A percentile compares a stretch with the other conserved stretches of the same genome.
Evolutionary conservation across 2,113 vertebrate species (phyloP).

Genomic region (rat (Rattus norvegicus)): DNA sequence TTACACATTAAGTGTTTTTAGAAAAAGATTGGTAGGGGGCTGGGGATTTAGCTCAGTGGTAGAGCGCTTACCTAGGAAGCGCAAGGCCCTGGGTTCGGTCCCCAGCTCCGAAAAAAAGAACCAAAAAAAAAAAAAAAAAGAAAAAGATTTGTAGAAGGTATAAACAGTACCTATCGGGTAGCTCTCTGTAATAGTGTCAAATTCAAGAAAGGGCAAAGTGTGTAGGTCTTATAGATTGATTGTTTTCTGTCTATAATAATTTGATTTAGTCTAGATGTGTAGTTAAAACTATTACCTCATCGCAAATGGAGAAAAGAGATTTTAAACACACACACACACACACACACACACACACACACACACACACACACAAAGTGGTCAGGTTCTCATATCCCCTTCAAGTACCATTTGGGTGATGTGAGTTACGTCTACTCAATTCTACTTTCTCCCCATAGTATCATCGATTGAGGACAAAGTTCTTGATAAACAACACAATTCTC

Average conservation of each 20-base stretch:
- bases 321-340: too few species aligned
- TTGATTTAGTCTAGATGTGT: not conserved
- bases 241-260: not conserved
- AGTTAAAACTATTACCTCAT: fast-evolving
- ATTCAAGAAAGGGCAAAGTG: too few species aligned
- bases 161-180: fast-evolving
- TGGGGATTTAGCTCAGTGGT: too few species aligned
- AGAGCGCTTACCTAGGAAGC: too few species aligned
- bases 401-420: fast-evolving
- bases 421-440: not conserved
- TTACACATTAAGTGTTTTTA: not conserved
- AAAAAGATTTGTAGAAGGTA: not conserved
- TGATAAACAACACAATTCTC: too few species aligned
- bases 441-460: not conserved
- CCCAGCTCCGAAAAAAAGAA: too few species aligned
- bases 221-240: not conserved
- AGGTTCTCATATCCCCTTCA: not conserved
- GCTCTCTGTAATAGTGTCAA: too few species aligned
- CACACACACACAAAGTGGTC: not conserved
- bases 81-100: too few species aligned
- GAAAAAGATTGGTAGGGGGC: not conserved
- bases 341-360: too few species aligned
- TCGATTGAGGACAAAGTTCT: not conserved
- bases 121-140: too few species aligned
- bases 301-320: not conserved